A percentile compares a stretch with the other conserved stretches of the same genome.
Conservation (phyloP, 2,113 vertebrate genomes). For the Menura novaehollandiae region DNA sequence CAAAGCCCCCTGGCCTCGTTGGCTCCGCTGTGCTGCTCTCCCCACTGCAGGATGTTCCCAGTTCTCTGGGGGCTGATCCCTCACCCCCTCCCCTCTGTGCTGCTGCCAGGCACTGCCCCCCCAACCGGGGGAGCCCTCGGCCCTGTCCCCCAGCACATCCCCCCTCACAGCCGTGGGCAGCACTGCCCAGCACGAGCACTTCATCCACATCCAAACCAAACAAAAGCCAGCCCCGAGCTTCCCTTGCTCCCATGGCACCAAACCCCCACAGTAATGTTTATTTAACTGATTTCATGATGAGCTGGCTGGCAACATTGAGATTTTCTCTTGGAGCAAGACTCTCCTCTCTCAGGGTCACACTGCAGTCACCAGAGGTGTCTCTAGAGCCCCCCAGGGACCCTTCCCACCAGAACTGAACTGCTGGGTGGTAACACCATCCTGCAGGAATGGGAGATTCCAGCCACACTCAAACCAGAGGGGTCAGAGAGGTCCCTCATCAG, state of each 20-base stretch:
- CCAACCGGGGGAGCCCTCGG: accelerated
- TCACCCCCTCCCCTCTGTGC: accelerated
- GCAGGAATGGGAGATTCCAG: background rate
- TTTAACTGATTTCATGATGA: background rate
- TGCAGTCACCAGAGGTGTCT: accelerated
- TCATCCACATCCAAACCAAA: background rate
- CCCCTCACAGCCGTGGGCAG: accelerated
- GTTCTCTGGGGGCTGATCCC: background rate
- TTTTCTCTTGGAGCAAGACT: background rate
- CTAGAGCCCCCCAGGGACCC: background rate
- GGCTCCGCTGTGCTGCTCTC: background rate
- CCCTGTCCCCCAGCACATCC: background rate
- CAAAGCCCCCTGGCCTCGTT: background rate
- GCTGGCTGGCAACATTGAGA: background rate
- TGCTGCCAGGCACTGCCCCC: background rate
- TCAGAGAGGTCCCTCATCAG: background rate
- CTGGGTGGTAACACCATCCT: background rate
- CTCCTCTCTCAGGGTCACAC: background rate
- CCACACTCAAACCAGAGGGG: background rate
- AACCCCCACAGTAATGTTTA: background rate
- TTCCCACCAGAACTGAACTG: accelerated
- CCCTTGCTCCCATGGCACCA: accelerated
- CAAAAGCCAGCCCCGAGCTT: background rate
- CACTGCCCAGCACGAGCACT: accelerated
- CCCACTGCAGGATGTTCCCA: accelerated